Percentiles rank a stretch among this genome's conserved stretches.
Conservation (phyloP, 2,113 vertebrate genomes). For the Philantomba maxwellii region DNA sequence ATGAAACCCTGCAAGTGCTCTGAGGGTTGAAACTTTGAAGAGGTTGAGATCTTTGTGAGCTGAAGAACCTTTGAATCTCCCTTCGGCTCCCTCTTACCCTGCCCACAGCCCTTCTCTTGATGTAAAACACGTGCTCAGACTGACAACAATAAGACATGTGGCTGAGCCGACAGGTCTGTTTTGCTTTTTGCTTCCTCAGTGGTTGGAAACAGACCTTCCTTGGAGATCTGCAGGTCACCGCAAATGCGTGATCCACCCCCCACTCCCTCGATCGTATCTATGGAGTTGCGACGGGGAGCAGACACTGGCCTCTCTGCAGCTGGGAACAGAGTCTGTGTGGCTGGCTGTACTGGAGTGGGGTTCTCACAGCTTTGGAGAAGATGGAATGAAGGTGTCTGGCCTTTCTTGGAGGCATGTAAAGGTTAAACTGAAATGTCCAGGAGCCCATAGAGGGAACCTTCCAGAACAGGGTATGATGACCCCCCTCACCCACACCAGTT, state of each 20-base stretch:
- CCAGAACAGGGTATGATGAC: neutral
- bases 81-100: slow-evolving; percentile 20
- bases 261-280: rapidly evolving
- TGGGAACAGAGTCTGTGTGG: too few relatives aligned
- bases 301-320: neutral
- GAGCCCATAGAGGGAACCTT: neutral
- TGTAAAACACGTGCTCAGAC: slow-evolving; percentile 66
- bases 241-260: neutral
- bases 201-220: slow-evolving; percentile 32
- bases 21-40: slow-evolving; percentile 56
- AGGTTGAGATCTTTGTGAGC: slow-evolving; percentile 63
- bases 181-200: slow-evolving; percentile 33
- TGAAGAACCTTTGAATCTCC: slow-evolving; percentile 61
- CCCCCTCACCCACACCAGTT: too few relatives aligned
- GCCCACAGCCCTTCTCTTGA: slow-evolving; percentile 65
- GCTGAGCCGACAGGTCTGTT: slow-evolving; percentile 35
- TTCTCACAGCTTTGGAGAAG: neutral
- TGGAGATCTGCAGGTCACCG: neutral
- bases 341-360: neutral
- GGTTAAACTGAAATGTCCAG: neutral
- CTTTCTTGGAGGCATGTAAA: neutral
- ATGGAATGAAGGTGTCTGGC: neutral
- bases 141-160: slow-evolving; percentile 53
- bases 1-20: slow-evolving; percentile 7
- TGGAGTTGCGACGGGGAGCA: rapidly evolving